These are phyloP conservation scores for Zaprionus lachaisei DNA, from an alignment of 1,140 invertebrate genomes.

Conservation along the genomic window DNA sequence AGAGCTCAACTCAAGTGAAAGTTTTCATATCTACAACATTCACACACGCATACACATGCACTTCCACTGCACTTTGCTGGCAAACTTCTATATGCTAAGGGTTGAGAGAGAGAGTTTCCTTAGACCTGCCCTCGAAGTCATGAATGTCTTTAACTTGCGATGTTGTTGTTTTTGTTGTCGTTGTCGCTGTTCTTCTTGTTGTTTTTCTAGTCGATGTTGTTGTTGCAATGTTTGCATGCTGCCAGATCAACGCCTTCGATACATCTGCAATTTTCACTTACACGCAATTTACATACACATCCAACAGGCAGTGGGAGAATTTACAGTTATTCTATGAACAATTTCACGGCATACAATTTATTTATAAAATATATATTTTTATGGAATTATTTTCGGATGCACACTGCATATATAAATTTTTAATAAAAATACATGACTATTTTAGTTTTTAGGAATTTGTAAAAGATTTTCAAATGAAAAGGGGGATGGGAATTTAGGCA, in stretches of 20 bases:
- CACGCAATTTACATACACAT: neutral
- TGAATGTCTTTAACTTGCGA: conserved; percentile 37
- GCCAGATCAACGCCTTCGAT: conserved; percentile 40
- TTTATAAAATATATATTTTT: neutral
- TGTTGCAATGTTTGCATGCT: conserved; percentile 4
- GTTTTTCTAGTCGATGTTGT: conserved; percentile 1
- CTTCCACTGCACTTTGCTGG: conserved; percentile 29
- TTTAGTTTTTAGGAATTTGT: neutral
- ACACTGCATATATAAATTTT: neutral
- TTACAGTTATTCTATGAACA: neutral
- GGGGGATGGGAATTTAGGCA: neutral
- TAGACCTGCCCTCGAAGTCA: conserved; percentile 16
- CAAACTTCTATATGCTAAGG: conserved; percentile 11
- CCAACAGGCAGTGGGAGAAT: neutral
- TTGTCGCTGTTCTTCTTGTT: conserved; percentile 1
- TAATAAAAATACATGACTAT: neutral
- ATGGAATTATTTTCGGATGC: conserved; percentile 7
- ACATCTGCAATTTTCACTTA: conserved; percentile 7
- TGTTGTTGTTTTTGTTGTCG: conserved; percentile 8
- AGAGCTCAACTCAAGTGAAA: conserved; percentile 25
- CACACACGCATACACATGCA: neutral
- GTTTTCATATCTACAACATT: conserved; percentile 29
- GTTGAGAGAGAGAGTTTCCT: neutral
- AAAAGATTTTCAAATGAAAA: neutral
- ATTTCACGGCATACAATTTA: neutral